These are phyloP conservation scores for Clarias macrocephalus DNA, from an alignment of 2,113 vertebrate genomes.

Conservation along the genomic window DNA sequence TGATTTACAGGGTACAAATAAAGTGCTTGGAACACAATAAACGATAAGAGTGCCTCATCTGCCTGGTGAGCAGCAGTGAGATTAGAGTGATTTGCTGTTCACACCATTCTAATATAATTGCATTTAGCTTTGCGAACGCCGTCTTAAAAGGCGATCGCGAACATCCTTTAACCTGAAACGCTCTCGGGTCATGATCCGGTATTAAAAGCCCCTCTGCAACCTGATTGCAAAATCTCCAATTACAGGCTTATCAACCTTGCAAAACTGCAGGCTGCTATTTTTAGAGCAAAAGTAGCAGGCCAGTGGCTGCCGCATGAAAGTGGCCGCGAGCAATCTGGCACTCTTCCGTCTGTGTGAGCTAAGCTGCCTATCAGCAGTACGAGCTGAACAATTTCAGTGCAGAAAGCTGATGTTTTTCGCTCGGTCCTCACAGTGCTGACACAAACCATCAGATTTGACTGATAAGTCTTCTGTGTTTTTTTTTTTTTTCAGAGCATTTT, in stretches of 20 bases:
- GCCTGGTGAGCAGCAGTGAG: slow-evolving; percentile 22
- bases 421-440: slow-evolving; percentile 36
- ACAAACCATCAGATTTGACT: slow-evolving; percentile 52
- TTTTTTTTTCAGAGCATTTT: slow-evolving; percentile 3
- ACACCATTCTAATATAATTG: slow-evolving; percentile 46
- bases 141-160: slow-evolving; percentile 32
- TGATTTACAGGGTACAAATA: slow-evolving; percentile 34
- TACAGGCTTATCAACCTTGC: slow-evolving; percentile 54
- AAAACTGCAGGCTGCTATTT: slow-evolving; percentile 54
- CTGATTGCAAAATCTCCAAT: slow-evolving; percentile 54
- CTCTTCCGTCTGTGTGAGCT: slow-evolving; percentile 18
- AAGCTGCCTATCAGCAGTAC: slow-evolving; percentile 34
- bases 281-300: slow-evolving; percentile 49
- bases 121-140: slow-evolving; percentile 37
- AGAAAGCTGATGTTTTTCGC: slow-evolving; percentile 38
- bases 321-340: slow-evolving; percentile 49
- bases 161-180: slow-evolving; percentile 47
- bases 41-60: slow-evolving; percentile 32
- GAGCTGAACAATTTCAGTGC: slow-evolving; percentile 33
- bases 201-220: slow-evolving; percentile 54
- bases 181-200: slow-evolving; percentile 42
- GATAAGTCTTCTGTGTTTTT: slow-evolving; percentile 48
- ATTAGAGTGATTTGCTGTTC: slow-evolving; percentile 52
- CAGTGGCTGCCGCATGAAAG: slow-evolving; percentile 45
- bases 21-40: slow-evolving; percentile 36